Percentiles rank a stretch among this genome's conserved stretches.
These are phyloP conservation scores for Seriola rivoliana DNA, from an alignment of 2,113 vertebrate genomes.

Conservation along the genomic window DNA sequence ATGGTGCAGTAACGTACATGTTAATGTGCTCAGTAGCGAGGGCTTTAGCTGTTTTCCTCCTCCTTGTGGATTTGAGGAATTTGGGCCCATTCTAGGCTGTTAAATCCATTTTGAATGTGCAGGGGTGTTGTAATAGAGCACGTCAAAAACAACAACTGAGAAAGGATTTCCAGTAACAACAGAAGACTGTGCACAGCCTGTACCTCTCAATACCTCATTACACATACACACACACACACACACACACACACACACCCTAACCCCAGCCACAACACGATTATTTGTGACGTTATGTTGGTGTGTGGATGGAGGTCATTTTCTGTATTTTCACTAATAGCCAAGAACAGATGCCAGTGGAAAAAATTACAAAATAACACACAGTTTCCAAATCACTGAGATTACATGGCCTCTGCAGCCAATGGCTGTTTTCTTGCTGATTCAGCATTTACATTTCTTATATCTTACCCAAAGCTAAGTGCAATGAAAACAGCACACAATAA, in stretches of 20 bases:
- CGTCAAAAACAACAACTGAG: conserved; percentile 15
- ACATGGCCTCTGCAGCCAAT: neutral
- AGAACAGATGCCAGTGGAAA: conserved; percentile 52
- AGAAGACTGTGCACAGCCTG: conserved; percentile 17
- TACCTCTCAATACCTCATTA: conserved; percentile 52
- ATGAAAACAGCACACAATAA: neutral
- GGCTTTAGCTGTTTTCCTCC: neutral
- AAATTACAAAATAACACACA: conserved; percentile 16
- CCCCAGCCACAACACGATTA: conserved; percentile 51
- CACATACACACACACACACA: conserved; percentile 36
- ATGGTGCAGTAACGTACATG: neutral
- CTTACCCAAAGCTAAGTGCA: neutral
- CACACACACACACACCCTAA: conserved; percentile 9
- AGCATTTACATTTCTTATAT: neutral
- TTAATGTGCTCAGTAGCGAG: neutral
- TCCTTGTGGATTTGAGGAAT: conserved; percentile 34
- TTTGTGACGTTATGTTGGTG: conserved; percentile 46
- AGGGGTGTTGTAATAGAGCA: neutral
- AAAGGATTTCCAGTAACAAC: conserved; percentile 42
- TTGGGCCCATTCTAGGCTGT: neutral
- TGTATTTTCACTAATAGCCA: conserved; percentile 40
- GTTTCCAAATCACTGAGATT: conserved; percentile 19
- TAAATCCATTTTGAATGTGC: neutral
- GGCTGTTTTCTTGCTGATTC: conserved; percentile 4
- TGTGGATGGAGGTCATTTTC: conserved; percentile 37